Base-by-base conservation (phyloP, 2,113 vertebrate genomes). In the Athene noctua region DNA sequence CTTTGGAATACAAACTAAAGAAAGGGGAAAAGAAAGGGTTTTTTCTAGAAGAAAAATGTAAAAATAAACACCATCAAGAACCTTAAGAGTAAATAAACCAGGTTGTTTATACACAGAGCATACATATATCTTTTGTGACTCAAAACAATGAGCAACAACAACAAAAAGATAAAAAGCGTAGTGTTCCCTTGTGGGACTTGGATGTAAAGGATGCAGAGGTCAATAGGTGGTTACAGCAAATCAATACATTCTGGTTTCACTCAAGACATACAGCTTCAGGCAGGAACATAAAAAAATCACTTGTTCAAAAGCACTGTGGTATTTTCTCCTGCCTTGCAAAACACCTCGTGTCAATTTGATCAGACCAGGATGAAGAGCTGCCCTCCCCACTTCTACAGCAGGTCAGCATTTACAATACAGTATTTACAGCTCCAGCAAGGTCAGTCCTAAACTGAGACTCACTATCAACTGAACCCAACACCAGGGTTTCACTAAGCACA, bases 141-240 rank as follows among this genome's bases (percentile, higher is more conserved):
- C 83, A 82, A 67, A 58, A 89, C 40, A 96, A 95, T 1, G 4
- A 78, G 29, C 20, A 94, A 87, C 30, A 72, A 84, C 66, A 95
- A 87, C 42, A 89, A 75, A 67, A 65, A 89, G 80, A 92, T 67
- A 54, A 72, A 86, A 80, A 63, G 73, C 71, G 74, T 46, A 83
- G 55, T 22, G 27, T 58, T 93, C 75, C 61, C 70, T 95, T 79
- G 54, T 79, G 59, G 10, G 20, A 75, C 59, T 95, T 83, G 59
- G 91, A 90, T 84, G 80, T 10, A 57, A 94, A 96, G 90, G 87
- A 80, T 10, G 2, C 54, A 73, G 89, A 93, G 97, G 96, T 98
- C 97, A 98, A 71, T 57, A 80, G 94, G 94, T 93, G 79, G 79
- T 86, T 80, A 81, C 80, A 92, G 92, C 82, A 93, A 96, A 97